Evolutionary conservation across 2,888 invertebrate genomes (phyloP), one percentile per base, ranked within the genome.

Genomic region (Tetheella fluctuosa): DNA sequence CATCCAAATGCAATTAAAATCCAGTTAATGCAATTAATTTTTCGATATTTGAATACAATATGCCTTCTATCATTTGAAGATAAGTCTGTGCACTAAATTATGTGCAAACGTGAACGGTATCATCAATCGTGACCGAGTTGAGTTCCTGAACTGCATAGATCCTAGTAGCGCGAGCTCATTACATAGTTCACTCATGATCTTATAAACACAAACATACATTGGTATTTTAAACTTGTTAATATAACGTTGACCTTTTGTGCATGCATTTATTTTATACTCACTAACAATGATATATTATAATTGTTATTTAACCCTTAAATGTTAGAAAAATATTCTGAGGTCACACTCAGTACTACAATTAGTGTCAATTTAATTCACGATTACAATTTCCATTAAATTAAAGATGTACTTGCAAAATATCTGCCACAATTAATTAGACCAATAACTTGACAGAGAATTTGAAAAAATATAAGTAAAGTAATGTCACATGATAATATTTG

Each of bases 71-170:
- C 63, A 61, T 60, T 66, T 57, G 54, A 59, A 71, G 64, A 64
- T 68, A 68, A 60, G 59, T 68, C 52, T 28, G 48, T 64, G 52
- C 64, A 64, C 58, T 78, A 73, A 74, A 73, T 76, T 68, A 77
- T 70, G 60, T 63, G 62, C 57, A 69, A 65, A 73, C 83, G 78
- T 81, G 79, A 77, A 75, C 74, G 64, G 63, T 77, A 76, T 74
- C 78, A 75, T 79, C 69, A 73, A 65, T 86, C 89, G 88, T 89
- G 88, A 88, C 83, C 62, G 60, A 64, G 63, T 59, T 58, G 61
- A 79, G 81, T 85, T 88, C 87, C 88, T 88, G 77, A 72, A 81
- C 71, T 68, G 66, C 67, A 76, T 75, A 62, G 56, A 73, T 70
- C 71, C 76, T 66, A 63, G 67, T 64, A 55, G 68, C 64, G 67